phyloP scores from a whole-genome alignment of 2,113 vertebrate species.

The Erinaceus europaeus region DNA sequence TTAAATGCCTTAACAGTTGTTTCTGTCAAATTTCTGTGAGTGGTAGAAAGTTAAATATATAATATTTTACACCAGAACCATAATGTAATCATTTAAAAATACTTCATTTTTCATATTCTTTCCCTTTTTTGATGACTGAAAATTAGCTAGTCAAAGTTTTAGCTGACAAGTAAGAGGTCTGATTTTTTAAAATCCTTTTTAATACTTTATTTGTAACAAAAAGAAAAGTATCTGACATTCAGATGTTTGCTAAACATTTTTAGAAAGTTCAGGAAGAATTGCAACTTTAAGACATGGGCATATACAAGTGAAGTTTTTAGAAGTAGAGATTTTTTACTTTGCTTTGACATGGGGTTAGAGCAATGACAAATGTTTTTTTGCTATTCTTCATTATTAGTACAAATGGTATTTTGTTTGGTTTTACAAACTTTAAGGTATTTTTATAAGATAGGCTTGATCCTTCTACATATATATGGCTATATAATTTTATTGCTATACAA shows the following conservation, averaged over 20 bases:
- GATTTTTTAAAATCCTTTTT: too few species aligned
- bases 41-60: too few species aligned
- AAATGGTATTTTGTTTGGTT: constrained; percentile 6
- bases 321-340: constrained; percentile 8
- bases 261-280: constrained; percentile 22
- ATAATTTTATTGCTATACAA: background rate
- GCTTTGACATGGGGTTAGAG: background rate
- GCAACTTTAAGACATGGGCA: background rate
- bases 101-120: background rate
- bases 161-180: too few species aligned
- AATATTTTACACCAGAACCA: background rate
- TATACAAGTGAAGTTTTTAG: background rate
- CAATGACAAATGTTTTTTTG: background rate
- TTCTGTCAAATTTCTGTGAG: background rate
- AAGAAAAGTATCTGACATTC: background rate
- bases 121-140: background rate
- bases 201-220: too few species aligned
- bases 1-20: constrained; percentile 20
- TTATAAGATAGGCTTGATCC: background rate
- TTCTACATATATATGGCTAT: background rate
- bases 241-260: background rate
- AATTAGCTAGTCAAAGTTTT: background rate
- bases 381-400: constrained; percentile 31
- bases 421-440: constrained; percentile 21
- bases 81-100: background rate